phyloP scores from a whole-genome alignment of 2,113 vertebrate genomes.

The Platysternon megacephalum region DNA sequence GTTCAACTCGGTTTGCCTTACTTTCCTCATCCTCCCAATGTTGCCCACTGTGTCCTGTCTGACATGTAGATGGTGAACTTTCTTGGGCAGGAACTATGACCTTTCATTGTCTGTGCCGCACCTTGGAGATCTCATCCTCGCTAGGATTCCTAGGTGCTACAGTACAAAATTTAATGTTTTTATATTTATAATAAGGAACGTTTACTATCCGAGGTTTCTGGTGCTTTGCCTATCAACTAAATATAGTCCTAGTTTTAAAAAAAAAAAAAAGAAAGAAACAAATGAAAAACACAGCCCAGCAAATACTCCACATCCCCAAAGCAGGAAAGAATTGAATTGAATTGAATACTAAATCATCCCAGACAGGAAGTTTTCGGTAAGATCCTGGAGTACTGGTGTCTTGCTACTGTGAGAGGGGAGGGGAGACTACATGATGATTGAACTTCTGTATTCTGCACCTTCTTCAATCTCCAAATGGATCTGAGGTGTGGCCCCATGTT shows the following conservation, averaged over 20 bases:
- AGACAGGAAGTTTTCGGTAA: background rate
- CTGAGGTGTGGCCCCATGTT: background rate
- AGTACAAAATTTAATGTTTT: no score
- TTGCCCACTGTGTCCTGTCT: background rate
- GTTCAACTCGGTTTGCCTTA: slow-evolving; percentile 8
- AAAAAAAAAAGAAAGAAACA: background rate
- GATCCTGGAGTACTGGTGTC: background rate
- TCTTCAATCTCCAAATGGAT: background rate
- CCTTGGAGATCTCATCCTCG: no score
- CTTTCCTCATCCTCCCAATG: slow-evolving; percentile 35
- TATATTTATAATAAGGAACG: no score
- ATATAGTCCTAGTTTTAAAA: background rate
- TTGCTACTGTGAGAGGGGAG: fast-evolving
- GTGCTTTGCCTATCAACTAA: background rate
- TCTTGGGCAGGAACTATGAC: background rate
- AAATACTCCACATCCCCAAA: background rate
- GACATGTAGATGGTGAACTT: background rate
- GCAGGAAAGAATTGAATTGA: background rate
- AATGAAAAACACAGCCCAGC: no score
- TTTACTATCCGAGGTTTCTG: no score
- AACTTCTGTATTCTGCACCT: background rate
- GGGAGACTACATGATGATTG: background rate
- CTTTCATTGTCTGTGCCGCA: background rate
- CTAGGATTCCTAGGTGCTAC: no score
- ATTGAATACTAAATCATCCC: background rate